phyloP scores from a whole-genome alignment of 2,888 invertebrate genomes.

The Morinoia aosen region DNA sequence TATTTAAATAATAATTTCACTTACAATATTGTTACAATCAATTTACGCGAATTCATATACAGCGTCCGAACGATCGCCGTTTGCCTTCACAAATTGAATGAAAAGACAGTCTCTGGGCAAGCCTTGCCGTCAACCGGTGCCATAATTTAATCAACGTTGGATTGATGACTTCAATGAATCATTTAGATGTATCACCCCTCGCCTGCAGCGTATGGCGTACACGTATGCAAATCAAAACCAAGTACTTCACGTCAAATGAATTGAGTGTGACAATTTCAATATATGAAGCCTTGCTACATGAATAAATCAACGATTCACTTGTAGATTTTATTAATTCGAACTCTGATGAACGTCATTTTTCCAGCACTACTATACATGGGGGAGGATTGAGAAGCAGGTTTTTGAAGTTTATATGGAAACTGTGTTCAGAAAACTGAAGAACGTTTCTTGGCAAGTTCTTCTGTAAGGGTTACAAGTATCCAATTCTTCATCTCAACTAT shows the following conservation, averaged over 20 bases:
- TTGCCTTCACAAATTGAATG: neutral
- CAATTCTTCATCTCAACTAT: neutral
- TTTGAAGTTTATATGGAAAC: neutral
- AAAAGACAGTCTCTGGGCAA: neutral
- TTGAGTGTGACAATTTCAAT: neutral
- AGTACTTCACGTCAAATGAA: neutral
- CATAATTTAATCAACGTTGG: neutral
- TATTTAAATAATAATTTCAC: too few relatives aligned
- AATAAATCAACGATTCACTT: neutral
- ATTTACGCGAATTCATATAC: too few relatives aligned
- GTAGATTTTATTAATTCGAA: neutral
- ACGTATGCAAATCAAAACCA: neutral
- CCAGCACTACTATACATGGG: neutral
- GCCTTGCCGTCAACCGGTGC: neutral
- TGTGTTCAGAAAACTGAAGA: neutral
- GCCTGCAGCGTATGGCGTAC: neutral
- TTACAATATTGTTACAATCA: too few relatives aligned
- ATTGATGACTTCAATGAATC: constrained; percentile 4
- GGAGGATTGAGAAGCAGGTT: neutral
- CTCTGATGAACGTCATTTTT: neutral
- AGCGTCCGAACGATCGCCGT: neutral
- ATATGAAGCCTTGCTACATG: neutral
- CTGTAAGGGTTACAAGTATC: neutral
- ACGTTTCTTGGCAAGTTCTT: neutral
- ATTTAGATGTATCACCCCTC: neutral